Base-by-base conservation (phyloP, 2,888 invertebrate genomes). In the Melipona bicolor region DNA sequence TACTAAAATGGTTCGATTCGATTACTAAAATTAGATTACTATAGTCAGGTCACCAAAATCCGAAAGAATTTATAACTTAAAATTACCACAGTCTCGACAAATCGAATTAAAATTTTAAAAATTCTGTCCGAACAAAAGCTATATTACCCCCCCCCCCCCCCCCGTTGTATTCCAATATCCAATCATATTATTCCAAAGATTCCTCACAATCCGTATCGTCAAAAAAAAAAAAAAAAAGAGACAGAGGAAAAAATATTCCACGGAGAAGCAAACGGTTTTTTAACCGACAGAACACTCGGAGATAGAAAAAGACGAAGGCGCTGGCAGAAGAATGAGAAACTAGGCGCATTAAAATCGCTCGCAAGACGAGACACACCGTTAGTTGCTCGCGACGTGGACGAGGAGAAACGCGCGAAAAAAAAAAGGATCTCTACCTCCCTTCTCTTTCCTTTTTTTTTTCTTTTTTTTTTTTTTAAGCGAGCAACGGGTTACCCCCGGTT, bases 401-500 rank as follows among this genome's bases (percentile, higher is more conserved):
- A 61, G 61, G 75, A 89, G 75, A 89, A 89, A 85, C 59, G 36
- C 77, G 68, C 65, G 82, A 78, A 1, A 84, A 84, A 85, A 83
- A 90, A 83, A 75, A 69, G 65, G 69, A 65, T 62, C 77, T 81
- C 88, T 80, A 50, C 59, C 54, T 24, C 27, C 36, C 36, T 43
- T 43, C 36, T 43, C 36, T 43, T 15, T 36, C 80, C 87, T 77
- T 84, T 77, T 36, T 80, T 88, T 82, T 84, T 43, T 36, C 32
- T 5, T 9, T 43, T 43, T 43, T 36, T 32, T 36, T 77, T 73
- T 76, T 77, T 75, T 77, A 9, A 24, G 70, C 64, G 36, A 50
- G 50, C 77, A 85, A 88, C 84, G 84, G 84, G 88, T 89, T 88
- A 86, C 85, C 91, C 91, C 90, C 89, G 88, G 88, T 90, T 91